Conservation (phyloP, 1,140 invertebrate genomes). For the Habropoda laboriosa region DNA sequence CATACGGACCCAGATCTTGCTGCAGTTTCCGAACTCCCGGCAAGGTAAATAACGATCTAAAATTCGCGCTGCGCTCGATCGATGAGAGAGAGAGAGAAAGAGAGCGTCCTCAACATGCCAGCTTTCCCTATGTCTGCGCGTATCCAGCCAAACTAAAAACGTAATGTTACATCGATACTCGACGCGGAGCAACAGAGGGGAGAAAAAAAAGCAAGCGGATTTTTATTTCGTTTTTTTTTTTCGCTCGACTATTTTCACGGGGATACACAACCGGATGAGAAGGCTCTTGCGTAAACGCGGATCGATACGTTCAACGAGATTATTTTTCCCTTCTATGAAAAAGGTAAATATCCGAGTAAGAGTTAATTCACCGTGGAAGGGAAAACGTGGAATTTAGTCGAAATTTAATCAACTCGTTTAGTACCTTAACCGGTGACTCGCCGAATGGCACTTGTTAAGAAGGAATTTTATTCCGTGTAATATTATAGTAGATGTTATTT, state of each 20-base stretch:
- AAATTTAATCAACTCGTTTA: too few species aligned
- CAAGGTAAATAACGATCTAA: conserved; percentile 63
- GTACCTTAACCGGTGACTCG: too few species aligned
- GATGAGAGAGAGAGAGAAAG: too few species aligned
- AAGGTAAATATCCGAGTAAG: background rate
- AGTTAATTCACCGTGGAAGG: too few species aligned
- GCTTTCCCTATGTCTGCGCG: background rate
- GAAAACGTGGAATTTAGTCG: too few species aligned
- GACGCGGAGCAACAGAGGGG: too few species aligned
- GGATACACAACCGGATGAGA: background rate
- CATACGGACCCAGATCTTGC: conserved; percentile 57
- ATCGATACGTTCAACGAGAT: background rate
- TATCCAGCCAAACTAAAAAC: background rate
- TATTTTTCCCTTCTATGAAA: background rate
- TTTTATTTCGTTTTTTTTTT: background rate
- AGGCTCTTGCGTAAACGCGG: background rate
- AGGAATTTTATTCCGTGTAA: background rate
- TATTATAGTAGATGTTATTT: too few species aligned
- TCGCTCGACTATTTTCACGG: background rate
- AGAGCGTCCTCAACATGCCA: background rate
- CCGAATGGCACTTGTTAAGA: too few species aligned
- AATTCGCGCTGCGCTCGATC: conserved; percentile 50
- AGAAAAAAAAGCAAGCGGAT: background rate
- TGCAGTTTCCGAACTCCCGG: conserved; percentile 50
- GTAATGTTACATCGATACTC: background rate